Conservation (phyloP, 1,140 invertebrate genomes). For the Sminthurinus signatus region DNA sequence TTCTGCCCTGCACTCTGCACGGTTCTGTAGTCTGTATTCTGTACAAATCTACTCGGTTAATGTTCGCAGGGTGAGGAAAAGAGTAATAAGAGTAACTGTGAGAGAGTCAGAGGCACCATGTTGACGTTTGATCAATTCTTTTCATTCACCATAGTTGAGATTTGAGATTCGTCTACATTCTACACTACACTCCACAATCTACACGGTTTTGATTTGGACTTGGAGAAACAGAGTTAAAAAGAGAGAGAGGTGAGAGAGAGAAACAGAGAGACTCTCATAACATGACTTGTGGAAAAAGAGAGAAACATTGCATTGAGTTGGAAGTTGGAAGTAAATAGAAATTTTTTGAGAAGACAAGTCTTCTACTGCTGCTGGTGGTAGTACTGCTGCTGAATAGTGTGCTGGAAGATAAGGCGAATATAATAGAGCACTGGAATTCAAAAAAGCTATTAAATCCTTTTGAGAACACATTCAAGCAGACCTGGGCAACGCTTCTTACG, state of each 20-base stretch:
- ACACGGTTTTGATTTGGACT: no score
- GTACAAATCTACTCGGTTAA: background rate
- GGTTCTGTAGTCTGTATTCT: no score
- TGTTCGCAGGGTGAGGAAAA: background rate
- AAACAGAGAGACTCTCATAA: background rate
- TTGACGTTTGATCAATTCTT: conserved; percentile 6
- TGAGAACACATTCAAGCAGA: background rate
- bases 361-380: no score
- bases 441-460: conserved; percentile 2
- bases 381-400: background rate
- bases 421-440: conserved; percentile 9
- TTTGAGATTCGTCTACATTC: no score
- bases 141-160: no score
- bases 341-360: background rate
- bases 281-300: conserved; percentile 4
- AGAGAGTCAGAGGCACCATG: background rate
- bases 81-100: background rate
- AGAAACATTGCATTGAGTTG: conserved; percentile 1
- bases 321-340: conserved; percentile 10
- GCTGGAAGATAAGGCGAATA: conserved; percentile 6
- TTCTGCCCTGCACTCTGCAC: no score
- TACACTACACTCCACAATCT: no score
- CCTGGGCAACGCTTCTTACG: background rate
- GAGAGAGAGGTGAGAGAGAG: no score
- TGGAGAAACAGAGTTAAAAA: no score